phyloP scores from a whole-genome alignment of 1,140 invertebrate genomes.

The Himalopsyche phryganea region DNA sequence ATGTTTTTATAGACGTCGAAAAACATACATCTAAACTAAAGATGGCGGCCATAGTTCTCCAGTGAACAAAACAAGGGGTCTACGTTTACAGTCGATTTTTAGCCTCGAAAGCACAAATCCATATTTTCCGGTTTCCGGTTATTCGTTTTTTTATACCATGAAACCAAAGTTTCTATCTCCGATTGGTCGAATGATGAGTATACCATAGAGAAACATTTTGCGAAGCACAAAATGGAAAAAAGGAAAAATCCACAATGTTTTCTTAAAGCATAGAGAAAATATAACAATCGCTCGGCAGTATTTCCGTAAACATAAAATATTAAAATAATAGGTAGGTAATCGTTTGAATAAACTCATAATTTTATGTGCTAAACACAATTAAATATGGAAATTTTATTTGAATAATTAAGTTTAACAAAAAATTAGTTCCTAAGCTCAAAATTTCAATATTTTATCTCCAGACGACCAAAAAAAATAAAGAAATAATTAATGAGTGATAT shows the following conservation, averaged over 20 bases:
- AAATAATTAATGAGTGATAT: too few species aligned
- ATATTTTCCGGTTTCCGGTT: conserved; percentile 20
- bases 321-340: too few species aligned
- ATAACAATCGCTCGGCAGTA: too few species aligned
- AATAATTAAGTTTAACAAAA: too few species aligned
- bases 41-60: conserved; percentile 55
- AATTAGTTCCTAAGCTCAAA: too few species aligned
- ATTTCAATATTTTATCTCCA: too few species aligned
- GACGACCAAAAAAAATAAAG: too few species aligned
- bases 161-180: neutral
- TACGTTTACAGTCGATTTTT: conserved; percentile 42
- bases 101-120: conserved; percentile 18
- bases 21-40: conserved; percentile 55
- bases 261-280: too few species aligned
- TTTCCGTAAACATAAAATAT: too few species aligned
- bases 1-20: conserved; percentile 51
- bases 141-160: conserved; percentile 3
- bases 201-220: conserved; percentile 10
- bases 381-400: too few species aligned
- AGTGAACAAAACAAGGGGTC: conserved; percentile 55
- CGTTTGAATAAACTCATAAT: too few species aligned
- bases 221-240: neutral
- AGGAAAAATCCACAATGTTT: neutral
- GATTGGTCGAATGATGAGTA: conserved; percentile 2
- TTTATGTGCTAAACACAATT: too few species aligned